Evolutionary conservation across 2,888 invertebrate species (phyloP), one percentile per base, ranked within the genome.

Genomic region (Hirtodrosophila confusa): DNA sequence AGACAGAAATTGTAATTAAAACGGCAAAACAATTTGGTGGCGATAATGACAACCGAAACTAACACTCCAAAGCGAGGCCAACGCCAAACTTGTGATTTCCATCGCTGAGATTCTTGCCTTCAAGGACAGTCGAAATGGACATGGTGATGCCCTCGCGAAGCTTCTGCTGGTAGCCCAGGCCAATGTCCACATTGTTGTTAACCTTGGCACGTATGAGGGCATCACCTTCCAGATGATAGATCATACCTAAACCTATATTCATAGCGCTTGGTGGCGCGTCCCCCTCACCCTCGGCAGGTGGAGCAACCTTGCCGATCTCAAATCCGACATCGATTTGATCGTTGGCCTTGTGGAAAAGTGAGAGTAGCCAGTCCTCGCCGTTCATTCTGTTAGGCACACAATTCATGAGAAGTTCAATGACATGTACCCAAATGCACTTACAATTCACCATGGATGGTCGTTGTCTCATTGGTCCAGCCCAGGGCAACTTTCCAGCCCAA

Each of bases 31-130:
- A 41, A 65, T 54, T 54, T 66, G 11, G 10, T 41, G 40, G 36
- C 35, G 29, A 41, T 31, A 45, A 17, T 23, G 4, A 33, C 36
- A 65, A 37, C 31, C 36, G 31, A 10, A 27, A 5, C 24, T 96
- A 97, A 93, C 97, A 97, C 92, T 97, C 96, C 88, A 98, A 93
- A 88, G 99, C 97, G 75, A 99, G 93, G 86, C 97, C 97, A 76
- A 98, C 93, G 89, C 99, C 99, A 84, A 99, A 94, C 93, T 98
- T 98, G 94, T 98, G 98, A 66, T 98, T 98, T 76, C 98, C 98
- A 75, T 96, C 96, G 91, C 96, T 96, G 93, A 98, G 96, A 93
- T 97, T 97, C 93, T 97, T 97, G 27, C 68, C 47, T 4, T 82
- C 77, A 3, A 85, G 27, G 0, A 85, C 11, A 0, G 77, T 53